Percentiles rank a stretch among this genome's conserved stretches.
Evolutionary conservation across 2,113 vertebrate genomes (phyloP).

Genomic region (Centropristis striata): DNA sequence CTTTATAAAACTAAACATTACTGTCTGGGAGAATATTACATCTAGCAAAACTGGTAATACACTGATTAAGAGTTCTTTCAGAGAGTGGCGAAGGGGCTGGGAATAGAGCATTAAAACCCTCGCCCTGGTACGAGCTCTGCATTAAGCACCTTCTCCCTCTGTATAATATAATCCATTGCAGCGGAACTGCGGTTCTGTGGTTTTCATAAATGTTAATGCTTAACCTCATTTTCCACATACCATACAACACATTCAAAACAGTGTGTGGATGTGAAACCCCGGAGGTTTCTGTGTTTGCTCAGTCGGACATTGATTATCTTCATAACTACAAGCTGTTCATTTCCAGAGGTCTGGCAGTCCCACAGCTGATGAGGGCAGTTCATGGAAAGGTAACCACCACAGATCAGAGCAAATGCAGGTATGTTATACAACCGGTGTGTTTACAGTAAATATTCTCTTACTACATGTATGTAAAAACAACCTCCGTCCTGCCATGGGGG

Average conservation of each 20-base stretch:
- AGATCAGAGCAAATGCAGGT: constrained; percentile 78
- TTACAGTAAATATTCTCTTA: not conserved
- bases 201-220: constrained; percentile 48
- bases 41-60: not conserved
- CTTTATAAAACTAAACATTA: not conserved
- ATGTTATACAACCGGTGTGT: constrained; percentile 21
- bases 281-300: constrained; percentile 30
- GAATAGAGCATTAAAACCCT: constrained; percentile 3
- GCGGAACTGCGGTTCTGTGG: constrained; percentile 10
- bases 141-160: not conserved
- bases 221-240: constrained; percentile 45
- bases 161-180: constrained; percentile 3
- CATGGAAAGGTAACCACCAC: constrained; percentile 67
- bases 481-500: not conserved
- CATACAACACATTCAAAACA: not conserved
- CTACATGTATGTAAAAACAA: not conserved
- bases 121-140: not conserved
- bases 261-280: constrained; percentile 25
- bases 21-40: not conserved
- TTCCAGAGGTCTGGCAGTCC: constrained; percentile 81
- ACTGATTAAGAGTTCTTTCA: not conserved
- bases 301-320: constrained; percentile 25
- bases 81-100: not conserved
- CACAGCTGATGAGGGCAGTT: constrained; percentile 62
- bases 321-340: constrained; percentile 25